phyloP scores from a whole-genome alignment of 2,888 invertebrate species.

The Opisthograptis luteolata region DNA sequence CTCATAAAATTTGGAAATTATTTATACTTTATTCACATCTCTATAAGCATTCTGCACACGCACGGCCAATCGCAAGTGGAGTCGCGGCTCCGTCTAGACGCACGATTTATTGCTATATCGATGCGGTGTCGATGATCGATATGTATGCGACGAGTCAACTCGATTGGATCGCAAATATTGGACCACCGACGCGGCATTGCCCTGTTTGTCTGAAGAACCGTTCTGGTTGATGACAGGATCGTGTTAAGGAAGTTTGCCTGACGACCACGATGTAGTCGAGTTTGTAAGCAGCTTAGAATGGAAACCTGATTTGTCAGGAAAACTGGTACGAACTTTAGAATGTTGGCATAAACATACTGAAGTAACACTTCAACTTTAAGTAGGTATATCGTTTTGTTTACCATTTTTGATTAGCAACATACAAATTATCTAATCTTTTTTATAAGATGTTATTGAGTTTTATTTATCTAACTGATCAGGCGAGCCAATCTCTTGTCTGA shows the following conservation, averaged over 20 bases:
- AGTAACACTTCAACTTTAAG: too few species aligned
- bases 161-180: slow-evolving; percentile 55
- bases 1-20: too few species aligned
- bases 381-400: too few species aligned
- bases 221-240: slow-evolving; percentile 7
- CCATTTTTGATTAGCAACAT: too few species aligned
- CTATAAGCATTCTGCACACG: slow-evolving; percentile 51
- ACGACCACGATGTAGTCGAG: not conserved
- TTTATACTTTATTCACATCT: not conserved
- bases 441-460: too few species aligned
- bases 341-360: too few species aligned
- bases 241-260: slow-evolving; percentile 10
- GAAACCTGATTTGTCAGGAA: not conserved
- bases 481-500: too few species aligned
- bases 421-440: too few species aligned
- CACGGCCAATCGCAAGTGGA: slow-evolving; percentile 45
- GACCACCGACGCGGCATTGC: slow-evolving; percentile 55
- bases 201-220: slow-evolving; percentile 36
- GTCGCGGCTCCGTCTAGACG: slow-evolving; percentile 53
- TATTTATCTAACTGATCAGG: too few species aligned
- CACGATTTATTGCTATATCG: slow-evolving; percentile 36
- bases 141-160: slow-evolving; percentile 48
- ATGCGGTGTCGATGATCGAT: slow-evolving; percentile 36
- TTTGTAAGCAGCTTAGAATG: not conserved
- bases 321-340: too few species aligned